Evolutionary conservation across 1,140 invertebrate species (phyloP).

Genomic region (Doryteuthis pealeii): DNA sequence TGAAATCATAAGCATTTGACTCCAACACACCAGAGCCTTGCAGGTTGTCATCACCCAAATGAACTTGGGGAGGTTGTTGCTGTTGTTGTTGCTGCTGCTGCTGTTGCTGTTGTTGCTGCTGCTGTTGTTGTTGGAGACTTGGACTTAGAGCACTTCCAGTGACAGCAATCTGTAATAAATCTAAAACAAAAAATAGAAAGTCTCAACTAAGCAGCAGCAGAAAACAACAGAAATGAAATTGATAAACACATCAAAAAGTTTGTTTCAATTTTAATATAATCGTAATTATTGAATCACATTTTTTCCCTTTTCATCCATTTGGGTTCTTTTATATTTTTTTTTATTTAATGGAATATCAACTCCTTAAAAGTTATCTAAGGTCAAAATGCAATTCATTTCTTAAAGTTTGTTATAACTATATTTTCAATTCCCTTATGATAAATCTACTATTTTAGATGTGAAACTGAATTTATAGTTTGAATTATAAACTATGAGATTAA

Average conservation of each 20-base stretch:
- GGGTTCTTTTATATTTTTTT: no score
- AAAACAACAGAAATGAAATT: conserved; percentile 1
- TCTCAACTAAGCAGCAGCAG: neutral
- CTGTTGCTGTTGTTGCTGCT: neutral
- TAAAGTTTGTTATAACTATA: no score
- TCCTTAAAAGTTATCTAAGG: no score
- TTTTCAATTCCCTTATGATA: no score
- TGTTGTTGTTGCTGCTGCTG: neutral
- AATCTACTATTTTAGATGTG: no score
- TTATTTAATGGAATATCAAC: no score
- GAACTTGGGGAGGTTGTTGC: neutral
- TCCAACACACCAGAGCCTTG: conserved; percentile 76
- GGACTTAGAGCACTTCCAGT: neutral
- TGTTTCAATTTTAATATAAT: no score
- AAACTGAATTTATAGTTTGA: no score
- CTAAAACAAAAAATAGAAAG: conserved; percentile 7
- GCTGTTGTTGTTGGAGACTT: conserved; percentile 3
- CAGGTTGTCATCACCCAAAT: neutral
- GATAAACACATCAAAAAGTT: neutral
- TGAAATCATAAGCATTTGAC: conserved; percentile 77
- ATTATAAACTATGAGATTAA: no score
- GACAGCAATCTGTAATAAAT: conserved; percentile 12
- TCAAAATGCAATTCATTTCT: no score
- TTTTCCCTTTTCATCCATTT: no score
- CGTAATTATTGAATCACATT: no score